A percentile compares a stretch with the other conserved stretches of the same genome.
Evolutionary conservation across 2,888 invertebrate species (phyloP).

Genomic region (Cephonodes hylas): DNA sequence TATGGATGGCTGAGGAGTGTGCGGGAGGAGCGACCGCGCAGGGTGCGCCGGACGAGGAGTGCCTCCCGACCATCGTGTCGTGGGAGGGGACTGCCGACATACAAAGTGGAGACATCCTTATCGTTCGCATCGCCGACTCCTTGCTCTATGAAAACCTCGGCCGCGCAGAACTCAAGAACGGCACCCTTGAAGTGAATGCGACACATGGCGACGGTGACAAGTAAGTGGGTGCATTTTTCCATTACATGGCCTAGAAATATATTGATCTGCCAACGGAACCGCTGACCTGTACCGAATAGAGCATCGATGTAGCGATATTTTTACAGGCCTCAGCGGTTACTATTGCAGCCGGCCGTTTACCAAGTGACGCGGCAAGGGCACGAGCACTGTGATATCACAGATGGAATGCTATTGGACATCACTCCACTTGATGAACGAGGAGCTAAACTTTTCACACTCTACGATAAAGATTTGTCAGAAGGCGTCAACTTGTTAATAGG

Average conservation of each 20-base stretch:
- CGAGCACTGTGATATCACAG: constrained; percentile 86
- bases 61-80: constrained; percentile 81
- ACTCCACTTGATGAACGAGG: constrained; percentile 85
- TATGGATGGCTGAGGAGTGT: constrained; percentile 72
- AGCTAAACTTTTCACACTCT: constrained; percentile 84
- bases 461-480: constrained; percentile 87
- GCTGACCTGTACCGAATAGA: constrained; percentile 22
- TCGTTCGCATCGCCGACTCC: constrained; percentile 86
- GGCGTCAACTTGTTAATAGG: constrained; percentile 88
- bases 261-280: constrained; percentile 10
- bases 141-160: constrained; percentile 68
- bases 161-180: constrained; percentile 47
- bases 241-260: constrained; percentile 8
- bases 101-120: constrained; percentile 86
- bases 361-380: constrained; percentile 86
- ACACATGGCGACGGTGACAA: constrained; percentile 53
- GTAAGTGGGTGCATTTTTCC: constrained; percentile 39
- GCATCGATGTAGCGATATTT: background rate
- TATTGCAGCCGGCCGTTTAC: constrained; percentile 83
- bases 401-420: constrained; percentile 85
- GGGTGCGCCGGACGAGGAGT: constrained; percentile 66
- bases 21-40: constrained; percentile 34
- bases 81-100: constrained; percentile 86
- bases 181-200: constrained; percentile 47
- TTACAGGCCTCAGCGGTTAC: constrained; percentile 76